A percentile compares a stretch with the other conserved stretches of the same genome.
Conservation (phyloP, 1,140 invertebrate genomes). For the Campoletis sonorensis region DNA sequence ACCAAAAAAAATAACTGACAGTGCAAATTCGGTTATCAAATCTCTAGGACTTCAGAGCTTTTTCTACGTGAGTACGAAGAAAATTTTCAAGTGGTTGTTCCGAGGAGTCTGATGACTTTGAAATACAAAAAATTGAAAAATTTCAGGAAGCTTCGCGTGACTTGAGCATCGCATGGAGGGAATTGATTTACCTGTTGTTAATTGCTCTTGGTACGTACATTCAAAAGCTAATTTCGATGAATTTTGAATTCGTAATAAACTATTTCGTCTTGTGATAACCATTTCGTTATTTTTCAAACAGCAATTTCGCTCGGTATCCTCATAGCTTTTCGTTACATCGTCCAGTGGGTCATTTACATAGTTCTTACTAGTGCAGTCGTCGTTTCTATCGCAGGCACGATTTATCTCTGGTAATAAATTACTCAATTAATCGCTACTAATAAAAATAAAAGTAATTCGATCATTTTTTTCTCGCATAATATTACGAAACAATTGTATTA, state of each 20-base stretch:
- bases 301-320: slow-evolving; percentile 80
- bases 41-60: slow-evolving; percentile 77
- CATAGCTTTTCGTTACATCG: slow-evolving; percentile 80
- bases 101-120: slow-evolving; percentile 4
- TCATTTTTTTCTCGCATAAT: no score
- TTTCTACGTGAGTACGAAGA: slow-evolving; percentile 73
- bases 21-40: slow-evolving; percentile 73
- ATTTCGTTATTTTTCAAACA: slow-evolving; percentile 60
- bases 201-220: slow-evolving; percentile 79
- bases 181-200: slow-evolving; percentile 80
- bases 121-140: slow-evolving; percentile 28
- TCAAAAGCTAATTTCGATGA: slow-evolving; percentile 41
- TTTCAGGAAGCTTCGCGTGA: slow-evolving; percentile 81
- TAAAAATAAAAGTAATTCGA: no score
- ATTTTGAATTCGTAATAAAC: not conserved
- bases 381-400: slow-evolving; percentile 79
- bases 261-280: no score
- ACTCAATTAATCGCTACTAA: slow-evolving; percentile 16
- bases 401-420: slow-evolving; percentile 82
- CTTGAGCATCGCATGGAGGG: slow-evolving; percentile 79
- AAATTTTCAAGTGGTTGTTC: slow-evolving; percentile 13
- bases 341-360: slow-evolving; percentile 83
- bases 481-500: no score
- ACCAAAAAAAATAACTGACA: slow-evolving; percentile 71
- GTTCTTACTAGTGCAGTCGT: slow-evolving; percentile 80